Evolutionary conservation across 1,140 invertebrate genomes (phyloP), one percentile per base, ranked within the genome.

Genomic region (Lepidotrigona ventralis): DNA sequence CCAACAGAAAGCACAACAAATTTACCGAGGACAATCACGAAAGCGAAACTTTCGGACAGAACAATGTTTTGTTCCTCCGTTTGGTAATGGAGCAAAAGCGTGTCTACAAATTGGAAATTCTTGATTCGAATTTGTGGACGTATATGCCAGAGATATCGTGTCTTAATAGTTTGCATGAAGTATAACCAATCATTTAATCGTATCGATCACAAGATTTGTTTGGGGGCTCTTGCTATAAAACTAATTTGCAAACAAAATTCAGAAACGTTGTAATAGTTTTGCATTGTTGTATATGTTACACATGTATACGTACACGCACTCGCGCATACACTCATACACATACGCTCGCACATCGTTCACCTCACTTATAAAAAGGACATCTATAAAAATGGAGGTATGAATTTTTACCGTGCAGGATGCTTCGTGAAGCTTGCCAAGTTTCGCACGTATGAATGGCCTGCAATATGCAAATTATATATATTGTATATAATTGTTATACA

Each of bases 381-480:
- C 19, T 56, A 53, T 8, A 75, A 80, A 80, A 51, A 6, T 51
- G n/a, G 69, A 64, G 66, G 23, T 26, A 11, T 81, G 21, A 72
- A 79, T 85, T 78, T 97, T 96, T 96, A 99, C 98, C 97, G 98
- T 97, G 95, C 98, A 99, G 73, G 98, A 98, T 39, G 98, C 98
- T 94, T 99, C 99, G 94, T 99, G 98, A 73, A 99, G 95, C 95
- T 99, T 99, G 86, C 98, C 98, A 86, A 99, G 95, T 94, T 98
- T 98, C 21, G 98, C 98, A 90, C 98, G 95, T 70, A 98, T 97
- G 93, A 98, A 98, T 8, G 98, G 98, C 86, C 96, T 96, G 92
- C 68, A 95, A 95, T 86, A 85, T 81, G 85, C 15, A 83, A 83
- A 66, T 33, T 9, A 26, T 21, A 26, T 21, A 33, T 17, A 23